Percentiles rank a stretch among this genome's conserved stretches.
Evolutionary conservation across 2,113 vertebrate species (phyloP).

Genomic region (Tyrannus savana): DNA sequence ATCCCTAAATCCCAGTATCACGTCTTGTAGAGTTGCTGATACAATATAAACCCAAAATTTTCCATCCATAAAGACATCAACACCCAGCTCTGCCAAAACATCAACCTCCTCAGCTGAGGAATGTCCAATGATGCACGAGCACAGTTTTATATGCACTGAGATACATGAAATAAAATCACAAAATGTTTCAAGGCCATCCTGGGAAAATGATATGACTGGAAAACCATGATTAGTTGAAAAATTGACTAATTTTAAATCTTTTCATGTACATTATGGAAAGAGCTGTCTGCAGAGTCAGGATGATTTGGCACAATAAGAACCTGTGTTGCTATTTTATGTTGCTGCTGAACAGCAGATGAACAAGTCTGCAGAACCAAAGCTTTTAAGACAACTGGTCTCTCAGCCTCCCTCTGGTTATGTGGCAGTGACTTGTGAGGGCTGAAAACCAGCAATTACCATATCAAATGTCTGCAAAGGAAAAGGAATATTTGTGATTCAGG

Average conservation of each 20-base stretch:
- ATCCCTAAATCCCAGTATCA: slow-evolving; percentile 63
- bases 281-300: not conserved
- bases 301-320: not conserved
- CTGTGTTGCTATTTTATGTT: not conserved
- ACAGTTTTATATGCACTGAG: slow-evolving; percentile 11
- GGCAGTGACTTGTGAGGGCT: not conserved
- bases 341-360: not conserved
- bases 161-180: slow-evolving; percentile 49
- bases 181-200: slow-evolving; percentile 49
- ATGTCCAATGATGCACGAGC: slow-evolving; percentile 49
- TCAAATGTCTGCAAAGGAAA: not conserved
- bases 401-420: not conserved
- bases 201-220: slow-evolving; percentile 32
- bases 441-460: not conserved
- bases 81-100: slow-evolving; percentile 54
- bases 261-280: not conserved
- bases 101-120: slow-evolving; percentile 53
- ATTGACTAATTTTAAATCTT: not conserved
- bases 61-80: slow-evolving; percentile 68
- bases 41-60: slow-evolving; percentile 56
- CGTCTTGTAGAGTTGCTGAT: slow-evolving; percentile 52
- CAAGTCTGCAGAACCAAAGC: not conserved
- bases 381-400: not conserved
- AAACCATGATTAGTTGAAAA: slow-evolving; percentile 41
- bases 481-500: not conserved